Conservation (phyloP, 2,113 vertebrate genomes). For the Neopipo cinnamomea region DNA sequence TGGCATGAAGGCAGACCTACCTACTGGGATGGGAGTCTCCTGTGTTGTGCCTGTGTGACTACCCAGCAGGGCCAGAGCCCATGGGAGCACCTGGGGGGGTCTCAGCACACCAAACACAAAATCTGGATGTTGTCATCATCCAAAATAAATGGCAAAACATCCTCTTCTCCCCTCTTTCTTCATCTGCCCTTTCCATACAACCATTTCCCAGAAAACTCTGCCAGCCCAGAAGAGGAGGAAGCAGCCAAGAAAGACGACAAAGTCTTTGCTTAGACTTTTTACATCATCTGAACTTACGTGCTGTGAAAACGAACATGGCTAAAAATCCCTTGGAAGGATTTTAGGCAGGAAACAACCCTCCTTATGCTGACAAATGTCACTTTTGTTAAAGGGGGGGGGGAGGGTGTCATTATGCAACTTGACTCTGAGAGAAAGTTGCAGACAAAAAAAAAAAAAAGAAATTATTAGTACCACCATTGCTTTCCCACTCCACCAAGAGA, state of each 20-base stretch:
- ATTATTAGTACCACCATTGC: not conserved
- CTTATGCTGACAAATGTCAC: not conserved
- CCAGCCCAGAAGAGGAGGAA: not conserved
- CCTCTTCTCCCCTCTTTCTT: not conserved
- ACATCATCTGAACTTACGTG: not conserved
- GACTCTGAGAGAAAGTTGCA: not conserved
- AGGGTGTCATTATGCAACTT: not conserved
- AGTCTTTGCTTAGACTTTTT: not conserved
- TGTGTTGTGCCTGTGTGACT: not conserved
- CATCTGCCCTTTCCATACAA: not conserved
- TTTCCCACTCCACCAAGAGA: not conserved
- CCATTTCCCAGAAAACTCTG: not conserved
- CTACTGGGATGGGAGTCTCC: not conserved
- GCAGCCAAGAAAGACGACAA: not conserved
- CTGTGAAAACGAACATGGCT: not conserved
- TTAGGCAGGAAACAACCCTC: not conserved
- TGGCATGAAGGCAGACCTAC: not conserved
- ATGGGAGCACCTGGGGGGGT: not conserved
- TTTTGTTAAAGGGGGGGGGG: not conserved
- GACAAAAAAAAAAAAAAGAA: not conserved
- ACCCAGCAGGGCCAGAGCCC: not conserved
- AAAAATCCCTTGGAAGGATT: not conserved
- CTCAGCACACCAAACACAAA: not conserved
- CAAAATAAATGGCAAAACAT: not conserved
- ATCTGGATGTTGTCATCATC: not conserved